Percentiles rank a stretch among this genome's conserved stretches.
Conservation (phyloP, 2,888 invertebrate genomes). For the Perizoma flavofasciatum region DNA sequence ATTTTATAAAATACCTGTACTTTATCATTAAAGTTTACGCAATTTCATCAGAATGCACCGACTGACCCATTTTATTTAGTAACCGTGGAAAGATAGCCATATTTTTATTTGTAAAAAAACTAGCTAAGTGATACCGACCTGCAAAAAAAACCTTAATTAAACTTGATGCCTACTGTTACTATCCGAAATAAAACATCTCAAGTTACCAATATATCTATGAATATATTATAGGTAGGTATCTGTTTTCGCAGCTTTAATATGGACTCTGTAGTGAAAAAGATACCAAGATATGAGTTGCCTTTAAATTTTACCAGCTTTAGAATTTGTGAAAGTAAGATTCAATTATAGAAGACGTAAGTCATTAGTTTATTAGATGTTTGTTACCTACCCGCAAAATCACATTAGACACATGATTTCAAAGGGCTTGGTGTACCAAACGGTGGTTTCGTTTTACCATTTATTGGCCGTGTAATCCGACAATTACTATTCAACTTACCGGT, state of each 20-base stretch:
- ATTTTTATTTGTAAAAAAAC: neutral
- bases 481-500: constrained; percentile 32
- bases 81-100: neutral
- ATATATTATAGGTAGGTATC: too few species aligned
- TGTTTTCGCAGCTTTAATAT: neutral
- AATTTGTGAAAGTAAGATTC: constrained; percentile 25
- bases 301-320: constrained; percentile 8
- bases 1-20: constrained; percentile 23
- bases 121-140: neutral
- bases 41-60: constrained; percentile 23
- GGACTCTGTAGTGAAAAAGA: too few species aligned
- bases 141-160: too few species aligned
- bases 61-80: constrained; percentile 15
- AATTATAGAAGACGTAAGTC: constrained; percentile 16
- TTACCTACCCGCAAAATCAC: constrained; percentile 18
- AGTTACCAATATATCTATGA: too few species aligned
- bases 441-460: constrained; percentile 28
- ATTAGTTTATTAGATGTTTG: constrained; percentile 9
- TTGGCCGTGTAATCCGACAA: constrained; percentile 29
- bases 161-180: too few species aligned
- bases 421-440: constrained; percentile 14
- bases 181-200: too few species aligned
- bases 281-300: neutral
- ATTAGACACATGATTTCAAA: constrained; percentile 16
- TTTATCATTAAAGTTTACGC: constrained; percentile 25